Evolutionary conservation across 37 sponge, comb jelly and placozoan species (phyloP).

Genomic region (Amphimedon queenslandica): DNA sequence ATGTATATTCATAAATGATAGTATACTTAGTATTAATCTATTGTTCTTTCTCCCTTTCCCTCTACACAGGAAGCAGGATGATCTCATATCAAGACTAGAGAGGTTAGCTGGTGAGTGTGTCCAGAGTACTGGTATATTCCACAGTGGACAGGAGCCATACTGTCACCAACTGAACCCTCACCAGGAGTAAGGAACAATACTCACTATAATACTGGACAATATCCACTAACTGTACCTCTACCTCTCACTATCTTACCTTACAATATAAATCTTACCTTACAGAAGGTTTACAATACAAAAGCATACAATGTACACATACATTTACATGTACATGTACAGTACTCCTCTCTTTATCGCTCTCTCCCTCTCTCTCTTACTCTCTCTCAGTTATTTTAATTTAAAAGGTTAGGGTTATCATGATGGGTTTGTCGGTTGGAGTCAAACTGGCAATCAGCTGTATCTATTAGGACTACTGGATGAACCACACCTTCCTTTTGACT

Average conservation of each 20-base stretch:
- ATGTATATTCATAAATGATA: no score
- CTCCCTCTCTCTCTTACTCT: neutral
- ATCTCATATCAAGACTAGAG: slow-evolving; percentile 83
- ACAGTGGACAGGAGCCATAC: slow-evolving; percentile 67
- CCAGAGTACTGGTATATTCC: slow-evolving; percentile 80
- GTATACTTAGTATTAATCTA: no score
- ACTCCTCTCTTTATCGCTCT: neutral
- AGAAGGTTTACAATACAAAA: no score
- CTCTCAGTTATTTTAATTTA: no score
- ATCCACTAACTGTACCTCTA: neutral
- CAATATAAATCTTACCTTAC: no score
- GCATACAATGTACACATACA: no score
- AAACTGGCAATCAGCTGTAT: slow-evolving; percentile 98
- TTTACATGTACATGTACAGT: no score
- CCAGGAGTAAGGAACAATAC: slow-evolving; percentile 26
- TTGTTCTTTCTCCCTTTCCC: no score
- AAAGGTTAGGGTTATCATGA: no score
- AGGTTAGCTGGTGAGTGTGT: slow-evolving; percentile 59
- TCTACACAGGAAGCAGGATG: slow-evolving; percentile 36
- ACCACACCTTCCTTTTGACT: no score
- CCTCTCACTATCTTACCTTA: no score
- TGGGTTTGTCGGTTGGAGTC: slow-evolving; percentile 53
- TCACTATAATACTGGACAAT: neutral
- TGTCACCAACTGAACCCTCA: slow-evolving; percentile 61
- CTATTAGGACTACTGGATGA: no score